Base-by-base conservation (phyloP, 2,888 invertebrate species). In the Axea sp. region DNA sequence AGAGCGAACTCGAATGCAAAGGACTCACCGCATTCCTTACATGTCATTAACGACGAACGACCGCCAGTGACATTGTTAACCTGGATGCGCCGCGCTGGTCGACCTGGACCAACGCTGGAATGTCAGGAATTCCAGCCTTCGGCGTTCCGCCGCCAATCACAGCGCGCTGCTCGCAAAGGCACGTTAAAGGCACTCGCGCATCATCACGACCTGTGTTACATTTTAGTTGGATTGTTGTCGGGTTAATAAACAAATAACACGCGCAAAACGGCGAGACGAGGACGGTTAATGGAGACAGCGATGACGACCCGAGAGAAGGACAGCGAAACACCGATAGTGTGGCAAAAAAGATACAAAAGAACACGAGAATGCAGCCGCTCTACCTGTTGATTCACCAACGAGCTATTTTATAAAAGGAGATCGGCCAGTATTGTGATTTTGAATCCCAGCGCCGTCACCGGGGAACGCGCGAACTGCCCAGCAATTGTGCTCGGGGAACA, bases 1-100 rank as follows among this genome's bases (percentile, higher is more conserved):
- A 2, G 2, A 6, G 5, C 12, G 26, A 14, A 8, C 15, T 28
- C 19, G 35, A 14, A 33, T 1, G 22, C 31, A 15, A 57, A 37
- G 72, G 65, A 80, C 83, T 85, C 76, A 84, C 82, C 81, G 80
- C 84, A 82, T 84, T 85, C 81, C 80, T 81, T 75, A 76, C 80
- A 80, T 83, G 82, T 85, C 83, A 84, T 81, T 77, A 80, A 81
- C 81, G 80, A 80, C 80, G 80, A 81, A 77, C 78, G 78, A 81
- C 80, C 79, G 78, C 59, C 78, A 80, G 76, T 80, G 80, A 79
- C 80, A 82, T 81, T 82, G 78, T 83, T 81, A 81, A 82, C 78
- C 81, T 78, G 78, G 79, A 81, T 76, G 77, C 30, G 51, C 51
- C 68, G 74, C 75, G 74, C 75, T 77, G 76, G 75, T 71, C 78